Evolutionary conservation across 2,113 vertebrate species (phyloP), one percentile per base, ranked within the genome.

Genomic region (Gallinago jamesoni): DNA sequence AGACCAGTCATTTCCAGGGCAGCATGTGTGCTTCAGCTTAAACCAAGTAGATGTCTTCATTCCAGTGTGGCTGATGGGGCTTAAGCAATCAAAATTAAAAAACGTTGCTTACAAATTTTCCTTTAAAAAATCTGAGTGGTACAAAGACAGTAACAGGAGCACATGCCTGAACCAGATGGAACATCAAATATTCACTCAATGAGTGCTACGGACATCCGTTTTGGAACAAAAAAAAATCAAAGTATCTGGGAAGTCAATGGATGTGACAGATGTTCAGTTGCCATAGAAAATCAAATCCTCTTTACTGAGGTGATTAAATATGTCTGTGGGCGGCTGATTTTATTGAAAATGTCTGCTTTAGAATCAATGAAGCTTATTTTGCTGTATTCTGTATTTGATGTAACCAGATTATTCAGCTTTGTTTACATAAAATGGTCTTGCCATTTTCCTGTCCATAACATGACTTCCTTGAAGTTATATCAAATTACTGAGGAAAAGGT

Each of bases 211-310:
- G 50, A 76, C 57, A 62, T 73, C 18, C 3, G 0, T 64, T 91
- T 73, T 37, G 33, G 15, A 91, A 84, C 10, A 79, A 80, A 87
- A 78, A 78, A 78, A n/a, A 53, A 64, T 43, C 10, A 47, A 90
- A 75, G 21, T 63, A 45, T 91, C 22, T 73, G 52, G 35, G 67
- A 91, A 85, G 66, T 89, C 72, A 82, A 47, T 85, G 63, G 31
- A 80, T 60, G 11, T 74, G 75, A 82, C 83, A 82, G 57, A 76
- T 69, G 59, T 83, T 90, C 2, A 1, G 82, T 80, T 94, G 70
- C 55, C 56, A 85, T 21, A 62, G 68, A 90, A 95, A 95, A 97
- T 80, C 30, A 94, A 90, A 86, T 86, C 33, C 39, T 87, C 81
- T 80, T 70, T 86, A 74, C 33, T 57, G 74, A 80, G 43, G 39